phyloP scores from a whole-genome alignment of 2,113 vertebrate genomes.

The Oreochromis tanganicae region DNA sequence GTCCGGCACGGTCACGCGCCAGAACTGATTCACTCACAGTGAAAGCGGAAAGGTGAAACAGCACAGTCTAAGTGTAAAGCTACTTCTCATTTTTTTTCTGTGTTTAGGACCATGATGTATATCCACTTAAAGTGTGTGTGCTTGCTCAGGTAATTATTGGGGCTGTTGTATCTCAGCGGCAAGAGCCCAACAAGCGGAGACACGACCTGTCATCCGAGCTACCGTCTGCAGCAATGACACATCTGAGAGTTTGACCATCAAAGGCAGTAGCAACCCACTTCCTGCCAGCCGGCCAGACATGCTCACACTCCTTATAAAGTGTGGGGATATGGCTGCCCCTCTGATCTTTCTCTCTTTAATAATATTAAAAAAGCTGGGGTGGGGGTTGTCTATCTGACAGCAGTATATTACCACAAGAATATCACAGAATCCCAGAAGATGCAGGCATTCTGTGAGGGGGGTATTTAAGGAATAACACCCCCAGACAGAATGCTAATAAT shows the following conservation, averaged over 20 bases:
- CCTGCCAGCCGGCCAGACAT: conserved; percentile 24
- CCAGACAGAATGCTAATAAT: not conserved
- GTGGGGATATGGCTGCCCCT: conserved; percentile 54
- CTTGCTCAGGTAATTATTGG: not conserved
- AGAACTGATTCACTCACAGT: conserved; percentile 44
- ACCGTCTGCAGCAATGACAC: conserved; percentile 47
- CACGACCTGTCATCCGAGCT: conserved; percentile 19
- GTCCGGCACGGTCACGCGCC: conserved; percentile 34
- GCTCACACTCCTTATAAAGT: conserved; percentile 39
- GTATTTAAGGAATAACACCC: not conserved
- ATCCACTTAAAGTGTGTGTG: not conserved
- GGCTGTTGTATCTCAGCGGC: conserved; percentile 21
- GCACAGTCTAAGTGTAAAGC: not conserved
- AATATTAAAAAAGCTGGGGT: conserved; percentile 20
- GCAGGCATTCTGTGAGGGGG: not conserved
- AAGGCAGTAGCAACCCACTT: conserved; percentile 51
- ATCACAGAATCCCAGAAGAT: conserved; percentile 25
- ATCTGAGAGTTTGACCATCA: conserved; percentile 68
- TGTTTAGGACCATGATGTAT: not conserved
- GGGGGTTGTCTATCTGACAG: conserved; percentile 37
- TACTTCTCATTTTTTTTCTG: not conserved
- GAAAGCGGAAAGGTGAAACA: conserved; percentile 44
- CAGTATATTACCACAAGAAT: conserved; percentile 39
- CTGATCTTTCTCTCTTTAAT: conserved; percentile 59
- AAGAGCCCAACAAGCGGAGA: conserved; percentile 30